A percentile compares a stretch with the other conserved stretches of the same genome.
Conservation (phyloP, 2,113 vertebrate genomes). For the Porphyrio hochstetteri region DNA sequence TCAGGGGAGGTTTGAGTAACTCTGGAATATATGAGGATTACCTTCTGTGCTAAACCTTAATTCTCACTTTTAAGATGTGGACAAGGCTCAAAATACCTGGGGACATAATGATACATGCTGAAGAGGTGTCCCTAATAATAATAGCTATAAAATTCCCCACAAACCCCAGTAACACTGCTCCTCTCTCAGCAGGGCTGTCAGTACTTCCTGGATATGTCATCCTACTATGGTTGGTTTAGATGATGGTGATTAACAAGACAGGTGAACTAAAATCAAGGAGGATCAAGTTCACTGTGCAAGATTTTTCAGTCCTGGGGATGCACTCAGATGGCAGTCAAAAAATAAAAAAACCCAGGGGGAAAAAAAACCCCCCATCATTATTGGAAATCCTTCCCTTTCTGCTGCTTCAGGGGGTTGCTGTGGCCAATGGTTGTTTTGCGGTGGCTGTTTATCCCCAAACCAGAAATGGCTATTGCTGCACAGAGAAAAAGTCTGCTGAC, state of each 20-base stretch:
- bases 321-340: background rate
- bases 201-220: background rate
- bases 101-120: background rate
- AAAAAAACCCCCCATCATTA: background rate
- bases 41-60: background rate
- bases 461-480: background rate
- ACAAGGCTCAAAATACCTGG: background rate
- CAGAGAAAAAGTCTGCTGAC: background rate
- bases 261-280: background rate
- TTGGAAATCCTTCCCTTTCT: background rate
- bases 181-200: background rate
- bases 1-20: background rate
- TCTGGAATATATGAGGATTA: background rate
- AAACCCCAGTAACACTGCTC: background rate
- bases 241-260: background rate
- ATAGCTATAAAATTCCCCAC: background rate
- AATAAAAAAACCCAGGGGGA: background rate
- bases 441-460: background rate
- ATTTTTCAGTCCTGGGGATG: background rate
- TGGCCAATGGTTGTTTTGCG: background rate
- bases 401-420: background rate
- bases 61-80: background rate
- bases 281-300: background rate
- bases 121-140: background rate
- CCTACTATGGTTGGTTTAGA: background rate